phyloP scores from a whole-genome alignment of 2,888 invertebrate genomes.

The Nomada fucata region DNA sequence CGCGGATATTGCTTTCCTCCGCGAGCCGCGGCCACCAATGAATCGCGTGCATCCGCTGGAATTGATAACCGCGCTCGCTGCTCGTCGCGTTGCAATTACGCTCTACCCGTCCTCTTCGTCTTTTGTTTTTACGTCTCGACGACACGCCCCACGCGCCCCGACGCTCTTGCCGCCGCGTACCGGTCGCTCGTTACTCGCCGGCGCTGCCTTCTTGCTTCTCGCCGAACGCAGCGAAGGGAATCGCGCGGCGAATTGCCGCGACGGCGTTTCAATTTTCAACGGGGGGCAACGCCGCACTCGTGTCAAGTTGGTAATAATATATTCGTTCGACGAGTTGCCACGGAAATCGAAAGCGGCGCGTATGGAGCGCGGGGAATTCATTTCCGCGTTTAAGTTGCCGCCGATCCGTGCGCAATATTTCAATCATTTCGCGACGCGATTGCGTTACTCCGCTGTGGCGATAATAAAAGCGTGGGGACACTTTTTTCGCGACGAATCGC shows the following conservation, averaged over 20 bases:
- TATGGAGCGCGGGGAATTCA: too few species aligned
- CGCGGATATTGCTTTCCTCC: slow-evolving; percentile 65
- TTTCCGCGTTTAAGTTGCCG: too few species aligned
- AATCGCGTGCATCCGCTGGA: slow-evolving; percentile 39
- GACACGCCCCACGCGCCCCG: background rate
- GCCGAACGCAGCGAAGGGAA: background rate
- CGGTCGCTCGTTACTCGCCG: slow-evolving; percentile 10
- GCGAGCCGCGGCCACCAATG: slow-evolving; percentile 12
- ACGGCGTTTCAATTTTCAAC: too few species aligned
- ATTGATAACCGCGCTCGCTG: slow-evolving; percentile 43
- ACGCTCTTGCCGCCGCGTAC: slow-evolving; percentile 3
- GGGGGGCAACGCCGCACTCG: too few species aligned
- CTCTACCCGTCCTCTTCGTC: background rate
- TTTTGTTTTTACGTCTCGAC: slow-evolving; percentile 2
- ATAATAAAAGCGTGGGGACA: too few species aligned
- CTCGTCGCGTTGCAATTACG: slow-evolving; percentile 49
- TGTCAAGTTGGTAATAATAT: background rate
- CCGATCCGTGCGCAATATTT: too few species aligned
- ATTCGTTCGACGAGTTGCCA: background rate
- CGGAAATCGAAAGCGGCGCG: too few species aligned
- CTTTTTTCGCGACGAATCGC: too few species aligned
- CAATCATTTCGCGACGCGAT: too few species aligned
- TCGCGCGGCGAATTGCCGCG: too few species aligned
- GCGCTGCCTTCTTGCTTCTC: slow-evolving; percentile 9
- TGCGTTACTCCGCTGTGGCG: too few species aligned